phyloP scores from a whole-genome alignment of 2,113 vertebrate genomes.

The Ciconia maguari region DNA sequence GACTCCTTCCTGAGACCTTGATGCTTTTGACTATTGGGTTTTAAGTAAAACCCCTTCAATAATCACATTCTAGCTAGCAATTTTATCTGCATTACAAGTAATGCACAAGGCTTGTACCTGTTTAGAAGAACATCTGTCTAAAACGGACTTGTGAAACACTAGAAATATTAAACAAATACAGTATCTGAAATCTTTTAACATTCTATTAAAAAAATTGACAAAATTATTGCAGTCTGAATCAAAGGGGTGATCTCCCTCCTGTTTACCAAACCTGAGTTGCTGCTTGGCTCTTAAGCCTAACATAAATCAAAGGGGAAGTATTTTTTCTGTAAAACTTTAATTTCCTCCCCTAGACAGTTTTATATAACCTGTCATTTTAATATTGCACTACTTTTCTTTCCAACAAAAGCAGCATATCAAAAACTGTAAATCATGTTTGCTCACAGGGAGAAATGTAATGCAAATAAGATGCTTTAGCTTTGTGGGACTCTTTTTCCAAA shows the following conservation, averaged over 20 bases:
- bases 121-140: not conserved
- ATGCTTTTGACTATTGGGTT: not conserved
- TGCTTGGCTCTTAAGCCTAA: not conserved
- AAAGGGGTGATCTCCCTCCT: not conserved
- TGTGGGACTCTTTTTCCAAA: slow-evolving; percentile 21
- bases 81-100: not conserved
- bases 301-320: slow-evolving; percentile 1
- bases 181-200: not conserved
- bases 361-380: slow-evolving; percentile 13
- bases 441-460: not conserved
- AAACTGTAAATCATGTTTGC: not conserved
- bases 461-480: not conserved
- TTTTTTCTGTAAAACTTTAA: not conserved
- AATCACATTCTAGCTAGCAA: not conserved
- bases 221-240: not conserved
- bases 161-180: not conserved
- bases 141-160: not conserved
- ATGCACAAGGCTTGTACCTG: not conserved
- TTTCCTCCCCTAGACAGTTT: slow-evolving; percentile 29
- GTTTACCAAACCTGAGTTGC: not conserved
- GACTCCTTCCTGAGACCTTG: not conserved
- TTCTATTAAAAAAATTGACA: not conserved
- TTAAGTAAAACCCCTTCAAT: not conserved
- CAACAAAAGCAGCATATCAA: not conserved
- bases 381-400: not conserved